Evolutionary conservation across 2,113 vertebrate genomes (phyloP).

Genomic region (Odocoileus hemionus): DNA sequence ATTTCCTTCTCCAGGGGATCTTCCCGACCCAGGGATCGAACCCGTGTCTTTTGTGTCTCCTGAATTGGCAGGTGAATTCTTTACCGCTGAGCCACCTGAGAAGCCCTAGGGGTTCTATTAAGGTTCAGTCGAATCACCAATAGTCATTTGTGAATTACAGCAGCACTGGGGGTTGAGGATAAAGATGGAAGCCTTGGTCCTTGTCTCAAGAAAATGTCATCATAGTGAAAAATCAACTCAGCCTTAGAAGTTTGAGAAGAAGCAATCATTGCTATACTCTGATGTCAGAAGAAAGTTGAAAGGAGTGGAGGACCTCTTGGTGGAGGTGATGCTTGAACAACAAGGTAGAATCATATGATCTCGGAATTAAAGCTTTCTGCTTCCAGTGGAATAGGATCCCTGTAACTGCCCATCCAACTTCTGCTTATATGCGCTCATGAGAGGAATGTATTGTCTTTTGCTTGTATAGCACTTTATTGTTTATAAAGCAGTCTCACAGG

Average conservation of each 20-base stretch:
- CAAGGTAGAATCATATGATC: background rate
- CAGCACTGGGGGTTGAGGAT: background rate
- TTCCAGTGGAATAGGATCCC: background rate
- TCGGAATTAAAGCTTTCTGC: background rate
- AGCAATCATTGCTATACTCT: background rate
- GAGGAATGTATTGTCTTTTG: background rate
- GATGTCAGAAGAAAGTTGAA: background rate
- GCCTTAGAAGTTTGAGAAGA: background rate
- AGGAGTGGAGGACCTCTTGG: background rate
- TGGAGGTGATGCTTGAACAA: background rate
- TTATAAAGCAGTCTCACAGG: background rate
- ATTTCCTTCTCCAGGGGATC: background rate
- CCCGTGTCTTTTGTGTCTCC: background rate
- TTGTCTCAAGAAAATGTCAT: background rate
- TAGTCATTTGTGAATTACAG: background rate
- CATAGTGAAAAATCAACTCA: background rate
- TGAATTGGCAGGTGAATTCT: background rate
- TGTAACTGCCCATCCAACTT: background rate
- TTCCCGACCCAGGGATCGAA: background rate
- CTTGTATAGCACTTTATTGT: background rate
- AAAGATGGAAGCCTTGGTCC: background rate
- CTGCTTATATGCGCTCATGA: background rate
- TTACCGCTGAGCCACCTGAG: background rate
- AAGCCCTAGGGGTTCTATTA: background rate
- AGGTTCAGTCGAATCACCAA: background rate